These are phyloP conservation scores for Eurytoma adleriae DNA, from an alignment of 2,888 invertebrate genomes.

Conservation along the genomic window DNA sequence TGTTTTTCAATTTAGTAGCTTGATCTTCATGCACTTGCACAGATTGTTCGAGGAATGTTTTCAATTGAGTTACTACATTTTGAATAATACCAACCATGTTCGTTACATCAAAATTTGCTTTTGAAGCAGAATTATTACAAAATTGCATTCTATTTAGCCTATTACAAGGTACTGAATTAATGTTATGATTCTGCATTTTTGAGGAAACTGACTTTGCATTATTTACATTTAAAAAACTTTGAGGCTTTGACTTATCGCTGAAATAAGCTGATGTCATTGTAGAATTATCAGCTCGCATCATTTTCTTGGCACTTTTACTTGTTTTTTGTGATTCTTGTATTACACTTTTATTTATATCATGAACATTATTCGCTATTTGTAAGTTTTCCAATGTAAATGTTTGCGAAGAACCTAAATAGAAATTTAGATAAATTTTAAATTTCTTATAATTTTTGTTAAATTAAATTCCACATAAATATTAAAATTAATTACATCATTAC, in stretches of 20 bases:
- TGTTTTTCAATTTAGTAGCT: constrained; percentile 37
- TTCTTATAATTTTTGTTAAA: constrained; percentile 34
- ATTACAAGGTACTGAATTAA: background rate
- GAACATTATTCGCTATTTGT: constrained; percentile 9
- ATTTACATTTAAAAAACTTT: constrained; percentile 21
- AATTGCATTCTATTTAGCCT: background rate
- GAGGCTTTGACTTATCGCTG: background rate
- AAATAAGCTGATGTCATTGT: constrained; percentile 44
- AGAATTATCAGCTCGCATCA: constrained; percentile 32
- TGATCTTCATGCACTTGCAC: constrained; percentile 41
- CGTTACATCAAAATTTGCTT: constrained; percentile 20
- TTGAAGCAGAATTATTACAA: too few relatives aligned
- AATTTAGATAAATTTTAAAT: constrained; percentile 50
- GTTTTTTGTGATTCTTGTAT: background rate
- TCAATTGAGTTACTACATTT: constrained; percentile 23
- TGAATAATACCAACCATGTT: constrained; percentile 23
- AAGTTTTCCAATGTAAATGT: constrained; percentile 25
- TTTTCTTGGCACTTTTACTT: too few relatives aligned
- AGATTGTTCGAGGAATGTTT: constrained; percentile 49
- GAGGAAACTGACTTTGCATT: constrained; percentile 8
- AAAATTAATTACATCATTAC: constrained; percentile 28
- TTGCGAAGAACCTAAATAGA: constrained; percentile 48
- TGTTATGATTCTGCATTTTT: constrained; percentile 32
- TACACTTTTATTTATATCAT: background rate
- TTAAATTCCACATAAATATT: constrained; percentile 30